A percentile compares a stretch with the other conserved stretches of the same genome.
phyloP scores from a whole-genome alignment of 23 tunicate genomes.

The Botrylloides violaceus region DNA sequence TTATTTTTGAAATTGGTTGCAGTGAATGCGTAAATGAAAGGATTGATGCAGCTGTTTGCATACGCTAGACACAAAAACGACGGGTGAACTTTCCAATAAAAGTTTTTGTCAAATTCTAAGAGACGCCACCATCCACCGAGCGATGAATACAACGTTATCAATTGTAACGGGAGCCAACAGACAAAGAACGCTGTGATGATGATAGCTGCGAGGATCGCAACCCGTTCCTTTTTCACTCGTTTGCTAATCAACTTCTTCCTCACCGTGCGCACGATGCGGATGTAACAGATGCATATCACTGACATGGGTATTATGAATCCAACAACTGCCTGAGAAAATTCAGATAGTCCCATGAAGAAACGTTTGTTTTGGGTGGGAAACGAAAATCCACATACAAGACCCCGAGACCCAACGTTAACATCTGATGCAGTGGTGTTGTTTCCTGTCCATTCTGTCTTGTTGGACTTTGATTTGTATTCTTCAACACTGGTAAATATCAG shows the following conservation, averaged over 20 bases:
- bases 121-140: constrained; percentile 66
- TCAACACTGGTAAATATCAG: constrained; percentile 25
- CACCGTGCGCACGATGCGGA: constrained; percentile 44
- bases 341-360: constrained; percentile 33
- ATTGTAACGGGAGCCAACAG: constrained; percentile 66
- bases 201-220: constrained; percentile 64
- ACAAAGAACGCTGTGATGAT: constrained; percentile 61
- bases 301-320: constrained; percentile 67
- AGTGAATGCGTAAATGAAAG: constrained; percentile 79
- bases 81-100: constrained; percentile 39
- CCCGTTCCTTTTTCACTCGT: constrained; percentile 59
- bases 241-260: constrained; percentile 52
- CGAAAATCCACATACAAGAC: neutral
- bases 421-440: neutral
- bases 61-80: constrained; percentile 61
- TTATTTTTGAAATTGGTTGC: constrained; percentile 80
- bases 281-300: constrained; percentile 59
- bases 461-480: neutral
- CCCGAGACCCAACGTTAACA: neutral
- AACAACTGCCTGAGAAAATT: constrained; percentile 30
- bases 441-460: neutral
- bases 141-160: constrained; percentile 50
- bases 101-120: constrained; percentile 24
- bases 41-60: constrained; percentile 86
- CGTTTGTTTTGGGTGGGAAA: constrained; percentile 4